These are phyloP conservation scores for Catharus bicknelli DNA, from an alignment of 2,113 vertebrate genomes.

Conservation along the genomic window DNA sequence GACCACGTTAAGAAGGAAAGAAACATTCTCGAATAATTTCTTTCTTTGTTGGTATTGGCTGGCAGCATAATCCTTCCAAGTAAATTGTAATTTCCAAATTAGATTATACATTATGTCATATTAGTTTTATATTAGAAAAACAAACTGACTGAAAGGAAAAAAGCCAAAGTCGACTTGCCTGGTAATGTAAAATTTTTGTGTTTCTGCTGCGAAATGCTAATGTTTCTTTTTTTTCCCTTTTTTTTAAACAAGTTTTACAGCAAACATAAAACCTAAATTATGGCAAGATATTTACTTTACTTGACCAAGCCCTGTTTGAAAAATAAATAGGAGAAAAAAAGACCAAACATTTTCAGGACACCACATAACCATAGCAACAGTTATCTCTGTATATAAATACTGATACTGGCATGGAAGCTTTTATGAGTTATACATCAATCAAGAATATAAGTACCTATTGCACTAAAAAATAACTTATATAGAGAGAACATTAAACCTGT, in stretches of 20 bases:
- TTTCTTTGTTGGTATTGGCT: slow-evolving; percentile 77
- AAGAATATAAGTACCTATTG: neutral
- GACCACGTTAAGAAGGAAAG: slow-evolving; percentile 71
- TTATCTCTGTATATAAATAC: slow-evolving; percentile 32
- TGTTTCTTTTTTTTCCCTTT: neutral
- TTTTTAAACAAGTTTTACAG: slow-evolving; percentile 36
- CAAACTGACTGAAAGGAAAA: slow-evolving; percentile 75
- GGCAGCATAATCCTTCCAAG: slow-evolving; percentile 75
- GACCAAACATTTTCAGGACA: neutral
- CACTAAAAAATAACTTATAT: neutral
- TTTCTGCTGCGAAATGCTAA: slow-evolving; percentile 63
- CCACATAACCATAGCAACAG: slow-evolving; percentile 18
- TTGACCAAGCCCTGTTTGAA: slow-evolving; percentile 27
- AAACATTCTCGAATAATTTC: slow-evolving; percentile 73
- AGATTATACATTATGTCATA: slow-evolving; percentile 82
- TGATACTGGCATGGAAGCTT: neutral
- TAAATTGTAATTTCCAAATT: slow-evolving; percentile 81
- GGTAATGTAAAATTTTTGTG: slow-evolving; percentile 52
- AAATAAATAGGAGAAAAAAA: neutral
- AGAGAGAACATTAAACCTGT: neutral
- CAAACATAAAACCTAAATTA: slow-evolving; percentile 64
- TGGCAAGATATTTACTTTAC: slow-evolving; percentile 53
- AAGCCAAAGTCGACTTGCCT: slow-evolving; percentile 67
- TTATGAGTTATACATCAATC: neutral
- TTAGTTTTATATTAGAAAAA: slow-evolving; percentile 80